Conservation (phyloP, 1,140 invertebrate species). For the Apis mellifera region Amel_HAv3.1 CM009931.2:12078501-12079000, state of each 20-base stretch:
- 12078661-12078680: constrained; percentile 76
- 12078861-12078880: constrained; percentile 56
- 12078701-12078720: constrained; percentile 75
- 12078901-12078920: constrained; percentile 78
- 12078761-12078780: constrained; percentile 68
- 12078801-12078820: constrained; percentile 69
- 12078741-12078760: constrained; percentile 61
- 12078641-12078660: constrained; percentile 65
- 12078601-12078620: constrained; percentile 67
- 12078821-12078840: constrained; percentile 38
- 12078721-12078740: constrained; percentile 71
- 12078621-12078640: constrained; percentile 57
- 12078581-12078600: constrained; percentile 80
- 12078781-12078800: constrained; percentile 78
- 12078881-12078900: constrained; percentile 65
- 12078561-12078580: constrained; percentile 93
- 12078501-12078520: constrained; percentile 91
- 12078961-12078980: constrained; percentile 90
- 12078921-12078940: constrained; percentile 86
- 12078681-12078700: constrained; percentile 73
- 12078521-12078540: constrained; percentile 90
- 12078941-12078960: constrained; percentile 88
- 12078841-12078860: constrained; percentile 28
- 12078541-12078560: constrained; percentile 93
- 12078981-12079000: constrained; percentile 90